These are phyloP conservation scores for Nyctibius bracteatus DNA, from an alignment of 2,113 vertebrate species.

Conservation along the genomic window DNA sequence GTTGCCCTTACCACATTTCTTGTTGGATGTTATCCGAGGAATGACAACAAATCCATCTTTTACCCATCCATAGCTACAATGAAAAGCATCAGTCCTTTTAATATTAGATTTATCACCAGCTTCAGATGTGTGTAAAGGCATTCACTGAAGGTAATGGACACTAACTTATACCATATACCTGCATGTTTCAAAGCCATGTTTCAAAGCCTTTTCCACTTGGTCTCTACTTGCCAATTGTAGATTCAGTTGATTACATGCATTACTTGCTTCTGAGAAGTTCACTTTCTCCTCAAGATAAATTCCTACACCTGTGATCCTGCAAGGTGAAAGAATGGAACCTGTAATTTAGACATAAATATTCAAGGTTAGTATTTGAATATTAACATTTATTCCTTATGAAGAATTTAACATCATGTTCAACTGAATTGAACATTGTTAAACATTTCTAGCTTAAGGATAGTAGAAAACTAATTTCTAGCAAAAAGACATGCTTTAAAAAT, in stretches of 20 bases:
- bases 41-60: slow-evolving; percentile 78
- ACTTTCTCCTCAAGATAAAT: slow-evolving; percentile 47
- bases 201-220: slow-evolving; percentile 75
- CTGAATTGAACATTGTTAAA: not conserved
- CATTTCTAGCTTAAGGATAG: not conserved
- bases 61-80: slow-evolving; percentile 87
- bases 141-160: not conserved
- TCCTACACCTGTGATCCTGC: slow-evolving; percentile 79
- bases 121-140: not conserved
- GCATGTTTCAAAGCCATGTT: slow-evolving; percentile 85
- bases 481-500: not conserved
- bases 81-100: not conserved
- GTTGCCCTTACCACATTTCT: slow-evolving; percentile 78
- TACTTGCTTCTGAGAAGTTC: slow-evolving; percentile 76
- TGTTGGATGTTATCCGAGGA: slow-evolving; percentile 76
- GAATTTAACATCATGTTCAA: not conserved
- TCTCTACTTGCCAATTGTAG: slow-evolving; percentile 77
- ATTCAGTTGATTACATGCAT: slow-evolving; percentile 71
- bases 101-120: not conserved
- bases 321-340: slow-evolving; percentile 58
- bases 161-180: slow-evolving; percentile 69
- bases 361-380: not conserved
- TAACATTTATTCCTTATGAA: not conserved
- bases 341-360: slow-evolving; percentile 54
- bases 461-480: not conserved